Conservation (phyloP, 2,888 invertebrate genomes). For the Tuberolachnus salignus region DNA sequence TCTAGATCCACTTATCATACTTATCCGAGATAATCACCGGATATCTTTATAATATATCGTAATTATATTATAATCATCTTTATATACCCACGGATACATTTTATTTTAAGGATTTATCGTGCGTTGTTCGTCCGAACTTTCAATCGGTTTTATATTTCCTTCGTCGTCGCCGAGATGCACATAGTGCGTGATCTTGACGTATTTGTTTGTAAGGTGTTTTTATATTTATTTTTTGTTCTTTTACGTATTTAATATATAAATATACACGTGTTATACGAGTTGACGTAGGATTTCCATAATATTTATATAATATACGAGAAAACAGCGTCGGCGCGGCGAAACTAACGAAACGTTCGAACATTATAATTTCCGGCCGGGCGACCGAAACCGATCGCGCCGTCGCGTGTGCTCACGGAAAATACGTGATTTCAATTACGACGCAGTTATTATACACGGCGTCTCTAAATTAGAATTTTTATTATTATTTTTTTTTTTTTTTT, state of each 20-base stretch:
- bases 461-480: too few species aligned
- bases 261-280: not conserved
- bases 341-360: not conserved
- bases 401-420: not conserved
- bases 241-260: too few species aligned
- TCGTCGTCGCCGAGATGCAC: not conserved
- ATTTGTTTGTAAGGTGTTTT: not conserved
- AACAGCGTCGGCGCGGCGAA: not conserved
- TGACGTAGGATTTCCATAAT: not conserved
- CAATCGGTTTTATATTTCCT: too few species aligned
- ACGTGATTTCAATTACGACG: conserved; percentile 33
- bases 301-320: not conserved
- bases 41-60: too few species aligned
- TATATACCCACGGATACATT: too few species aligned
- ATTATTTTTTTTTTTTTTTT: not conserved
- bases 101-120: too few species aligned
- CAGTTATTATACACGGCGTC: conserved; percentile 7
- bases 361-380: conserved; percentile 11
- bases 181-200: not conserved
- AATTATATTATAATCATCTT: too few species aligned
- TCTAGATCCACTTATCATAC: too few species aligned
- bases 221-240: not conserved
- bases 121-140: too few species aligned
- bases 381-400: conserved; percentile 39
- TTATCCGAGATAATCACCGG: too few species aligned